phyloP scores from a whole-genome alignment of 1,140 invertebrate species.

The Trinorchestia longiramus region DNA sequence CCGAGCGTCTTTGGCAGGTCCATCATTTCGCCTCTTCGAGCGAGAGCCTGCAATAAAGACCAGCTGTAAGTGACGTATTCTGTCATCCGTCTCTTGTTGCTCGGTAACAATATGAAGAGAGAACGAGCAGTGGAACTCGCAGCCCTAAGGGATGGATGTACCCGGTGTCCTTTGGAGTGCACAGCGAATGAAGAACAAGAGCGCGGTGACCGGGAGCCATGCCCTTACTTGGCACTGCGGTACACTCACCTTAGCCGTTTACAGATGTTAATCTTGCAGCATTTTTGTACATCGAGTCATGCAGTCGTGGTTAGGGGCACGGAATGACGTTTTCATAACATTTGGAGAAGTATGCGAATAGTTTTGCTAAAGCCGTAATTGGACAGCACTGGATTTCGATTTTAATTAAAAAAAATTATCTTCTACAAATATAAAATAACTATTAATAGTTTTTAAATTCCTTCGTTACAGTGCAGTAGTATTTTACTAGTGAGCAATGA shows the following conservation, averaged over 20 bases:
- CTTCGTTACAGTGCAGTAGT: not conserved
- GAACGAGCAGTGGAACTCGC: conserved; percentile 3
- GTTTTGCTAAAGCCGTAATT: no score
- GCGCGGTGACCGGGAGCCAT: not conserved
- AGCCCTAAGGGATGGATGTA: not conserved
- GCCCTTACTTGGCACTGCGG: conserved; percentile 17
- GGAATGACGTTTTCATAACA: not conserved
- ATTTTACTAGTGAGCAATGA: not conserved
- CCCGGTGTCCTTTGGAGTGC: conserved; percentile 17
- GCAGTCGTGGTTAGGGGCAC: not conserved
- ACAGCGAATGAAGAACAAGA: not conserved
- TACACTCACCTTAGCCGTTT: not conserved
- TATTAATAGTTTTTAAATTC: no score
- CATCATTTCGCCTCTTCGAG: not conserved
- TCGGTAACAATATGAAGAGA: conserved; percentile 6
- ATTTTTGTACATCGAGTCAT: not conserved
- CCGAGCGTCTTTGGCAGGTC: not conserved
- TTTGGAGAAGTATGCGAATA: not conserved
- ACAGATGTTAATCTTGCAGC: not conserved
- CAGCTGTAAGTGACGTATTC: conserved; percentile 39
- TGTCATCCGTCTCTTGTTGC: conserved; percentile 40
- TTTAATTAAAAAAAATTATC: not conserved
- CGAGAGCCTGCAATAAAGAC: not conserved
- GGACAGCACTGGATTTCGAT: no score
- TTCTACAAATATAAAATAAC: no score